Conservation (phyloP, 2,113 vertebrate species). For the Buteo buteo region DNA sequence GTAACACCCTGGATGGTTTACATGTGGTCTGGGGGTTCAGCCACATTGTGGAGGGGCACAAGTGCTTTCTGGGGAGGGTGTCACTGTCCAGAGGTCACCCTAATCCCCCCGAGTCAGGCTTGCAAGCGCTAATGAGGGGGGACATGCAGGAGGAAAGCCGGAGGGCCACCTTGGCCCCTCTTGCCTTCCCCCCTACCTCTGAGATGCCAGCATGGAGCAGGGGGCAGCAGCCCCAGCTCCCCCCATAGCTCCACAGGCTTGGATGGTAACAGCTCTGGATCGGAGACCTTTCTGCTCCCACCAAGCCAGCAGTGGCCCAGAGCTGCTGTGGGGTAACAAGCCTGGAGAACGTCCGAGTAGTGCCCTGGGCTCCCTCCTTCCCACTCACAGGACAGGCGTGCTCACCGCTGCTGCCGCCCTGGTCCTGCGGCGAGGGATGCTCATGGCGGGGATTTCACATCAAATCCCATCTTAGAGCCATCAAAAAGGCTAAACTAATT, state of each 20-base stretch:
- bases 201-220: not conserved
- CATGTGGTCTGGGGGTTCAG: rapidly evolving
- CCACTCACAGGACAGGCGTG: rapidly evolving
- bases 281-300: not conserved
- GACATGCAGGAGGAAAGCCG: not conserved
- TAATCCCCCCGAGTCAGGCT: not conserved
- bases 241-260: not conserved
- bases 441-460: not conserved
- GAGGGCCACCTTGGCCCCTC: not conserved
- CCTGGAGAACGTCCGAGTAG: not conserved
- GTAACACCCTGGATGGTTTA: not conserved
- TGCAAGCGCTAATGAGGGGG: rapidly evolving
- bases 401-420: not conserved
- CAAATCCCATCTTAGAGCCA: not conserved
- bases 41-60: not conserved
- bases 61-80: not conserved
- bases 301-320: not conserved
- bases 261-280: not conserved
- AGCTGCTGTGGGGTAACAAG: not conserved
- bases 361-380: rapidly evolving
- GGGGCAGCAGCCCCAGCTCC: not conserved
- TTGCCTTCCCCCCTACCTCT: rapidly evolving
- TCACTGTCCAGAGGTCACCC: not conserved
- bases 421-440: not conserved
- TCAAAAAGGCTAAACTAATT: not conserved